Evolutionary conservation across 2,888 invertebrate species (phyloP).

Genomic region (Sycophila texana): DNA sequence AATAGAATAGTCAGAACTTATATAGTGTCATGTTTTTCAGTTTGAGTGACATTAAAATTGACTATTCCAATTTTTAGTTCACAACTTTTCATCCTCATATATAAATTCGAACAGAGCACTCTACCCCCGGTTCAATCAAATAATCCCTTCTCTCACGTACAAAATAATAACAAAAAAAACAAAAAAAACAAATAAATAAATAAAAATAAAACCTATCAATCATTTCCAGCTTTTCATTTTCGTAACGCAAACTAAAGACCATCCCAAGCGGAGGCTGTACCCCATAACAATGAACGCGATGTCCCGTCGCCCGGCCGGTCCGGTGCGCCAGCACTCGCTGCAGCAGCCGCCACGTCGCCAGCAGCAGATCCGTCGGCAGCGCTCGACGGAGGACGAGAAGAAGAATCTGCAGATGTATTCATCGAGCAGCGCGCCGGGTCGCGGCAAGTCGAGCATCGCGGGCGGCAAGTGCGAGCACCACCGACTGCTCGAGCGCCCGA

Average conservation of each 20-base stretch:
- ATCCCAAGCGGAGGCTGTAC: neutral
- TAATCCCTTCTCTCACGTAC: too few relatives aligned
- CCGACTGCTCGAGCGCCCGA: slow-evolving; percentile 61
- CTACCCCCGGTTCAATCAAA: neutral
- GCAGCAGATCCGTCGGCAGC: slow-evolving; percentile 68
- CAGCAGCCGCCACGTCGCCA: slow-evolving; percentile 66
- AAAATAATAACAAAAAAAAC: too few relatives aligned
- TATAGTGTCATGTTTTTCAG: too few relatives aligned
- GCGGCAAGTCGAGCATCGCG: slow-evolving; percentile 52
- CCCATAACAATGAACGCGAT: neutral
- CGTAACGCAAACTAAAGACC: neutral
- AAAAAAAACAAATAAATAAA: too few relatives aligned
- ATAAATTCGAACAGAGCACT: too few relatives aligned
- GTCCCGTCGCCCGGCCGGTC: slow-evolving; percentile 40
- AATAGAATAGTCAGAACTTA: too few relatives aligned
- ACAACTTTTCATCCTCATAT: too few relatives aligned
- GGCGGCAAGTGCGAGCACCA: slow-evolving; percentile 41
- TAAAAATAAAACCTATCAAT: too few relatives aligned
- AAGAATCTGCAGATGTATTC: slow-evolving; percentile 62
- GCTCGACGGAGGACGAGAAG: slow-evolving; percentile 70
- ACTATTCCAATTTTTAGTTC: too few relatives aligned
- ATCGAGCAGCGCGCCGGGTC: slow-evolving; percentile 55
- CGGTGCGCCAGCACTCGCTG: slow-evolving; percentile 70
- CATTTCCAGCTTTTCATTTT: neutral
- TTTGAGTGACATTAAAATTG: too few relatives aligned